Evolutionary conservation across 1,140 invertebrate species (phyloP), one percentile per base, ranked within the genome.

Genomic region (Melipona quadrifasciata): DNA sequence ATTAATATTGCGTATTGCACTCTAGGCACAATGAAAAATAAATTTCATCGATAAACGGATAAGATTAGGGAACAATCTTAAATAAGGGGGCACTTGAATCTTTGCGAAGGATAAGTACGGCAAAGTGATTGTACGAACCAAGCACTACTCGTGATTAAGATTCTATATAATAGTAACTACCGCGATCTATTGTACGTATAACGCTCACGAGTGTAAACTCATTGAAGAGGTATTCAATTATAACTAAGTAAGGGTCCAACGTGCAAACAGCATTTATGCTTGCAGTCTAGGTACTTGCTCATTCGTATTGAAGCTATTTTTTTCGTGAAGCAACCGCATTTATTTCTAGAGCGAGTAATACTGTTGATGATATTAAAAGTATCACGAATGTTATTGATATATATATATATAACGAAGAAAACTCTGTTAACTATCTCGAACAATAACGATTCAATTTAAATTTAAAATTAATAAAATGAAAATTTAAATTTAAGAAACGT

Each of bases 141-240:
- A 78, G 27, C 19, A 19, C 39, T 34, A 34, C 39, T 83, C n/a
- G 21, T 27, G 81, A 14, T 14, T 39, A 55, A 77, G 19, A 31
- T 77, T 16, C 53, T 57, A 27, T 53, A 64, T n/a, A 78, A 53
- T 75, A n/a, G 21, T 70, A 65, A 83, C 79, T 78, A 70, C 67
- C 21, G 4, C 34, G 39, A 79, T 68, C 27, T 57, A 71, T 79
- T 83, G 39, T 61, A 71, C 51, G 55, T 34, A 70, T 70, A 78
- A 78, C 61, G 68, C 53, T 68, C 61, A 39, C 10, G 65, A 78
- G 65, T 68, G 67, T 79, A 83, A 83, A 65, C 82, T 61, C 75
- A n/a, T 57, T 53, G 27, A 79, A 79, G 82, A 24, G 75, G 65
- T 34, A 78, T 67, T 83, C 82, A 78, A 83, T 79, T 51, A 39